A percentile compares a stretch with the other conserved stretches of the same genome.
phyloP scores from a whole-genome alignment of 2,797 vertebrate species.

The Orientallactaga sibirica region DNA sequence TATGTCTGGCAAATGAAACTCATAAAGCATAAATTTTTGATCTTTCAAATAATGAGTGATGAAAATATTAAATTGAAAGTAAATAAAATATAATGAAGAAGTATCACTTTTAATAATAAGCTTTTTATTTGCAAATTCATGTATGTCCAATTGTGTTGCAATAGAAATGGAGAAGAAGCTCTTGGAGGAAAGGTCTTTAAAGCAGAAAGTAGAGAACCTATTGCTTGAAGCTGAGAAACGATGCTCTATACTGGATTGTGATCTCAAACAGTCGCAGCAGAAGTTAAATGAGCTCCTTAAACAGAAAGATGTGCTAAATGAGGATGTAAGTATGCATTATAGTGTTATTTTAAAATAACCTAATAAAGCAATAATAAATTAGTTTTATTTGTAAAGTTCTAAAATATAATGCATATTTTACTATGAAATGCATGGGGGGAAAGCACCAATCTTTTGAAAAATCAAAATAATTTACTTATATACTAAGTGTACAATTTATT shows the following conservation, averaged over 20 bases:
- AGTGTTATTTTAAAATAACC: conserved; percentile 41
- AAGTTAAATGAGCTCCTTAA: conserved; percentile 95
- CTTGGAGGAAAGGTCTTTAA: conserved; percentile 94
- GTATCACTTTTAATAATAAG: background rate
- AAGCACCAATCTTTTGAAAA: conserved; percentile 58
- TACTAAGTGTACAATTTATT: conserved; percentile 71
- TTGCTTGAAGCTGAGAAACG: conserved; percentile 97
- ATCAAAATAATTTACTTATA: conserved; percentile 65
- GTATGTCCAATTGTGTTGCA: conserved; percentile 40
- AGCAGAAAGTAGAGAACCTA: conserved; percentile 96
- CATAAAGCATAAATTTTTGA: conserved; percentile 21
- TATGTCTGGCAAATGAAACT: background rate
- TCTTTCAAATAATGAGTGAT: conserved; percentile 47
- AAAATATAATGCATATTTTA: conserved; percentile 51
- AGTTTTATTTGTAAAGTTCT: conserved; percentile 48
- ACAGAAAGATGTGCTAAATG: conserved; percentile 95
- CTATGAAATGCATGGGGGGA: conserved; percentile 17
- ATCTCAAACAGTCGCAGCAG: conserved; percentile 98
- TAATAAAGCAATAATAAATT: background rate
- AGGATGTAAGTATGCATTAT: conserved; percentile 91
- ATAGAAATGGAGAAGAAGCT: conserved; percentile 98
- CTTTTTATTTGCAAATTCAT: conserved; percentile 28
- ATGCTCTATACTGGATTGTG: conserved; percentile 97
- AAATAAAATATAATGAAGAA: background rate
- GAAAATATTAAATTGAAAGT: conserved; percentile 35